Percentiles rank a stretch among this genome's conserved stretches.
phyloP scores from a whole-genome alignment of 2,888 invertebrate genomes.

The Chirona hameri region DNA sequence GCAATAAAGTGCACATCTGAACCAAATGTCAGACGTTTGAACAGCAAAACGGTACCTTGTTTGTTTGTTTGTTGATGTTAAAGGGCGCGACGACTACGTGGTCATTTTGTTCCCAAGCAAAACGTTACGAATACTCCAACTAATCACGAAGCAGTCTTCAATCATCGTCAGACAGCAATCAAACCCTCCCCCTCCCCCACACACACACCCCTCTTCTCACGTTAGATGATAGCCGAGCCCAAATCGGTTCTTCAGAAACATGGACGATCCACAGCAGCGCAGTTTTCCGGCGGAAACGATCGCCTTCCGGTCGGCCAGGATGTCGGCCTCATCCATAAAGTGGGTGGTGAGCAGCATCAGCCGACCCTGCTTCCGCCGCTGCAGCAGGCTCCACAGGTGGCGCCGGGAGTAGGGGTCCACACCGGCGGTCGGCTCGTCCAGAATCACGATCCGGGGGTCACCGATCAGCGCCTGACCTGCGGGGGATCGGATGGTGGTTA shows the following conservation, averaged over 20 bases:
- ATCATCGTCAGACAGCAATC: too few species aligned
- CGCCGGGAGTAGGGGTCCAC: slow-evolving; percentile 79
- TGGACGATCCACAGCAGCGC: slow-evolving; percentile 75
- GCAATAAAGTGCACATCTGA: too few species aligned
- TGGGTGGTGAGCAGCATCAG: slow-evolving; percentile 73
- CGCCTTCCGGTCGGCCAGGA: slow-evolving; percentile 79
- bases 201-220: slow-evolving; percentile 48
- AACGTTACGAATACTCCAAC: too few species aligned
- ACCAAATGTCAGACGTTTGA: too few species aligned
- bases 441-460: slow-evolving; percentile 79
- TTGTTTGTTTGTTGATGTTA: too few species aligned
- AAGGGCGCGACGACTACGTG: too few species aligned
- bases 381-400: slow-evolving; percentile 67
- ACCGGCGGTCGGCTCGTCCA: slow-evolving; percentile 82
- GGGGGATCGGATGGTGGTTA: too few species aligned
- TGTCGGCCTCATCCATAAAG: slow-evolving; percentile 87
- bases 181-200: not conserved
- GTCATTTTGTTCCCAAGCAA: too few species aligned
- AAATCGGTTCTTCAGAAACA: slow-evolving; percentile 81
- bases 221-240: slow-evolving; percentile 85
- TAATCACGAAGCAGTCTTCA: too few species aligned
- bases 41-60: too few species aligned
- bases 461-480: slow-evolving; percentile 65
- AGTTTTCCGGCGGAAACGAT: slow-evolving; percentile 77
- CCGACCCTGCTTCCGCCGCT: slow-evolving; percentile 60